These are phyloP conservation scores for Scaptodrosophila latifasciaeformis DNA, from an alignment of 2,888 invertebrate species.

Conservation along the genomic window DNA sequence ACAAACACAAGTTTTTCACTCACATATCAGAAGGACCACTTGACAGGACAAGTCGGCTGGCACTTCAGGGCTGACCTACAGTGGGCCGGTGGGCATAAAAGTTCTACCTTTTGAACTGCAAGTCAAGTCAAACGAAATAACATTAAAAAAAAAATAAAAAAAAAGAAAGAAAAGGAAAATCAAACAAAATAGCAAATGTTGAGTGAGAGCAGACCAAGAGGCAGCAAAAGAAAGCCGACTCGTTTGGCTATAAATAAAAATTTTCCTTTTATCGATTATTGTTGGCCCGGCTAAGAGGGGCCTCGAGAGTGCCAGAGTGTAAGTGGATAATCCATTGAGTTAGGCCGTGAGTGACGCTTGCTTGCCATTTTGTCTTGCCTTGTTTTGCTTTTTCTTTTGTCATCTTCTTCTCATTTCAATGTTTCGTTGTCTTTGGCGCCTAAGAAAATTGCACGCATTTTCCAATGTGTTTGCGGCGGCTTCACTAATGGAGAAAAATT, in stretches of 20 bases:
- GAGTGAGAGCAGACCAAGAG: constrained; percentile 2
- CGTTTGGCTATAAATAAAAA: constrained; percentile 61
- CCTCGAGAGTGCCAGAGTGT: too few relatives aligned
- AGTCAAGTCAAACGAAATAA: constrained; percentile 67
- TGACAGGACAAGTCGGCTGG: constrained; percentile 48
- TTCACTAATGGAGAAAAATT: constrained; percentile 58
- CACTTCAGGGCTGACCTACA: constrained; percentile 52
- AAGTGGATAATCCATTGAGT: too few relatives aligned
- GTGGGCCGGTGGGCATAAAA: constrained; percentile 11
- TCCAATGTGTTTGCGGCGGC: constrained; percentile 1
- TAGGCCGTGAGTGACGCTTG: constrained; percentile 33
- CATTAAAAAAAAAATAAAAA: constrained; percentile 43
- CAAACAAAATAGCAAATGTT: constrained; percentile 59
- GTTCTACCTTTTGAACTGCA: constrained; percentile 58
- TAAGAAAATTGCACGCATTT: constrained; percentile 18
- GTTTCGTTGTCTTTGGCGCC: constrained; percentile 16
- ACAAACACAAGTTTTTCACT: background rate
- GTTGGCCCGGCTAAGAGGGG: constrained; percentile 15
- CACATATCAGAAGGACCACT: constrained; percentile 36
- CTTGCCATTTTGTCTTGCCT: constrained; percentile 20
- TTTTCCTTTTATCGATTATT: constrained; percentile 57
- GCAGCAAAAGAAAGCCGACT: constrained; percentile 19
- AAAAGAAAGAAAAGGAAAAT: constrained; percentile 43
- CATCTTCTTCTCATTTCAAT: constrained; percentile 1
- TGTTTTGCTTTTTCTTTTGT: constrained; percentile 21